A percentile compares a stretch with the other conserved stretches of the same genome.
Conservation (phyloP, 1,140 invertebrate genomes). For the Arion vulgaris region DNA sequence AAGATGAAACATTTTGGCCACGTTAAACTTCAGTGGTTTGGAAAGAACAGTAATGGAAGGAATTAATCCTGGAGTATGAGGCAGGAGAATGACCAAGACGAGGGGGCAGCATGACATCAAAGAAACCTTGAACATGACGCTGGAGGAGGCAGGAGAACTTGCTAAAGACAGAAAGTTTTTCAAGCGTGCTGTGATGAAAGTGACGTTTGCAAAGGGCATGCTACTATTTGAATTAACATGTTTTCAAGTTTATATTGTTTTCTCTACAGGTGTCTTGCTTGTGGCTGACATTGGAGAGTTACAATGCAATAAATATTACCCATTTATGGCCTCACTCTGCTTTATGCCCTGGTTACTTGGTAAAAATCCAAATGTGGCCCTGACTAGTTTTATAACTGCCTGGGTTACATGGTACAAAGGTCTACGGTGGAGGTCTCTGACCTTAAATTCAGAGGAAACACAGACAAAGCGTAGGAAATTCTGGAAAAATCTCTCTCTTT, state of each 20-base stretch:
- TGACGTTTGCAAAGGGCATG: no score
- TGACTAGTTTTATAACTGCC: slow-evolving; percentile 50
- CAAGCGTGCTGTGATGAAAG: no score
- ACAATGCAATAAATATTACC: slow-evolving; percentile 78
- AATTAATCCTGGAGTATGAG: no score
- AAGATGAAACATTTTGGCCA: no score
- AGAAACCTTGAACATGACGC: no score
- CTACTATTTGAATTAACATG: no score
- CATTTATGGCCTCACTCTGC: slow-evolving; percentile 81
- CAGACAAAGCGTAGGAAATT: slow-evolving; percentile 75
- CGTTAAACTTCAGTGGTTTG: no score
- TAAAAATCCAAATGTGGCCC: slow-evolving; percentile 72
- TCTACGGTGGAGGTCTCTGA: slow-evolving; percentile 45
- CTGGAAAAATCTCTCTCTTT: slow-evolving; percentile 69
- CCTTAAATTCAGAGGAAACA: not conserved
- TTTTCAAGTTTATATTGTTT: not conserved
- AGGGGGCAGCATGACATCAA: no score
- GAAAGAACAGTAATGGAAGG: no score
- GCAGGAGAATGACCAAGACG: no score
- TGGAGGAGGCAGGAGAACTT: no score
- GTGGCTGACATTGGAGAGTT: slow-evolving; percentile 92
- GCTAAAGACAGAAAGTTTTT: no score
- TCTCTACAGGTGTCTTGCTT: slow-evolving; percentile 84
- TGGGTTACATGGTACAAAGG: slow-evolving; percentile 59
- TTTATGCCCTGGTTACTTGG: slow-evolving; percentile 78